These are phyloP conservation scores for Tuta absoluta DNA, from an alignment of 2,888 invertebrate genomes.

Conservation along the genomic window DNA sequence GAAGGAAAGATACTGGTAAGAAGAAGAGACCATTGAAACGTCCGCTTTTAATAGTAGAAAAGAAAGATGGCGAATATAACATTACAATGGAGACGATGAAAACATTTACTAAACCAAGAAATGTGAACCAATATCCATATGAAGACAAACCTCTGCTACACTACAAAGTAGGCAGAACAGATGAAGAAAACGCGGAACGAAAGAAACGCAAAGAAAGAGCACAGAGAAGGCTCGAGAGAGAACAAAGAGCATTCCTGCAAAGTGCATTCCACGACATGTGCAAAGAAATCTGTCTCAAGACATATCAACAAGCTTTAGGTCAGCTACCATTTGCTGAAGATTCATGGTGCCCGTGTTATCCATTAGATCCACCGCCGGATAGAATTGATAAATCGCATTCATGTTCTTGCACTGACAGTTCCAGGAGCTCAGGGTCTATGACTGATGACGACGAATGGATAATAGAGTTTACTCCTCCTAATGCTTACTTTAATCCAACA, in stretches of 20 bases:
- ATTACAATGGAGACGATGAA: constrained; percentile 76
- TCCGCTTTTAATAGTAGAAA: constrained; percentile 65
- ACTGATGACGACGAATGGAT: constrained; percentile 75
- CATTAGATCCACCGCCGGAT: constrained; percentile 53
- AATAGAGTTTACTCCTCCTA: constrained; percentile 75
- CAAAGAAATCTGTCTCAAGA: constrained; percentile 69
- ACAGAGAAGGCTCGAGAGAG: constrained; percentile 64
- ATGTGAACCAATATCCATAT: constrained; percentile 67
- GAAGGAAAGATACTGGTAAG: constrained; percentile 50
- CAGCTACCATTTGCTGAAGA: constrained; percentile 64
- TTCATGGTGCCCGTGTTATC: constrained; percentile 64
- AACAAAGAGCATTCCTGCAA: constrained; percentile 66
- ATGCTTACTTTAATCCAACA: constrained; percentile 60
- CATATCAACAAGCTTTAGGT: constrained; percentile 72
- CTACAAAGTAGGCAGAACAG: constrained; percentile 70
- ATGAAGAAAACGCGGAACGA: constrained; percentile 67
- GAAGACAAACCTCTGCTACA: constrained; percentile 68
- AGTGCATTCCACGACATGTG: constrained; percentile 71
- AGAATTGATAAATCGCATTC: constrained; percentile 56
- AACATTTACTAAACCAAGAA: constrained; percentile 56
- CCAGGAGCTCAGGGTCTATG: constrained; percentile 53
- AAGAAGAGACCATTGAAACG: constrained; percentile 61
- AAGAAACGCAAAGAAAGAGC: constrained; percentile 62
- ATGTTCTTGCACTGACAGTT: constrained; percentile 69
- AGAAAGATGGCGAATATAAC: constrained; percentile 69